Percentiles rank a stretch among this genome's conserved stretches.
These are phyloP conservation scores for Hemibagrus guttatus DNA, from an alignment of 2,797 vertebrate species.

Conservation along the genomic window DNA sequence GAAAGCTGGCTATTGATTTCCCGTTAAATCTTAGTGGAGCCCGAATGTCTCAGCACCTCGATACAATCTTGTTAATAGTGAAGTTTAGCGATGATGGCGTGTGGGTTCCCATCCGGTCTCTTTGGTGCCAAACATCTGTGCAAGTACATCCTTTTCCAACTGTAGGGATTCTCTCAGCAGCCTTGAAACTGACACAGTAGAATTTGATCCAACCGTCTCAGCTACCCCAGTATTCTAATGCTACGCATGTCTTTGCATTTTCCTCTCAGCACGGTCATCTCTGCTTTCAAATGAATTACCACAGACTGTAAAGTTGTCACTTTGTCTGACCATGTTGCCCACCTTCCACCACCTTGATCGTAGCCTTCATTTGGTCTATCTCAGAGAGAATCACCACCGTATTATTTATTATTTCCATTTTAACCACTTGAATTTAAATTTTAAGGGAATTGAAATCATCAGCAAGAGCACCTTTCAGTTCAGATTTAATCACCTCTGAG, in stretches of 20 bases:
- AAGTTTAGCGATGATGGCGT: too few relatives aligned
- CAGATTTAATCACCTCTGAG: constrained; percentile 4
- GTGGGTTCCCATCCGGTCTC: too few relatives aligned
- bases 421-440: not conserved
- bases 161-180: too few relatives aligned
- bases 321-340: constrained; percentile 32
- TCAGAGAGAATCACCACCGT: not conserved
- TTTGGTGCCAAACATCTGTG: too few relatives aligned
- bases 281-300: constrained; percentile 6
- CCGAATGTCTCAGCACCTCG: too few relatives aligned
- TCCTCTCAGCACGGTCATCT: not conserved
- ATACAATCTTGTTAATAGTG: too few relatives aligned
- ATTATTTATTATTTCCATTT: constrained; percentile 21
- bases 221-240: constrained; percentile 31
- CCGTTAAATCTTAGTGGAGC: too few relatives aligned
- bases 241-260: constrained; percentile 17
- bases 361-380: constrained; percentile 12
- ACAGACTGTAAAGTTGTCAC: constrained; percentile 16
- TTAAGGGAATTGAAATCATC: not conserved
- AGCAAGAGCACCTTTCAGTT: constrained; percentile 27
- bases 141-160: too few relatives aligned
- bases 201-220: too few relatives aligned
- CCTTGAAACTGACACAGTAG: too few relatives aligned
- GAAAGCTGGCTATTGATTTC: too few relatives aligned
- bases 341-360: constrained; percentile 6